These are phyloP conservation scores for Chrysodeixis includens DNA, from an alignment of 2,888 invertebrate species.

Conservation along the genomic window DNA sequence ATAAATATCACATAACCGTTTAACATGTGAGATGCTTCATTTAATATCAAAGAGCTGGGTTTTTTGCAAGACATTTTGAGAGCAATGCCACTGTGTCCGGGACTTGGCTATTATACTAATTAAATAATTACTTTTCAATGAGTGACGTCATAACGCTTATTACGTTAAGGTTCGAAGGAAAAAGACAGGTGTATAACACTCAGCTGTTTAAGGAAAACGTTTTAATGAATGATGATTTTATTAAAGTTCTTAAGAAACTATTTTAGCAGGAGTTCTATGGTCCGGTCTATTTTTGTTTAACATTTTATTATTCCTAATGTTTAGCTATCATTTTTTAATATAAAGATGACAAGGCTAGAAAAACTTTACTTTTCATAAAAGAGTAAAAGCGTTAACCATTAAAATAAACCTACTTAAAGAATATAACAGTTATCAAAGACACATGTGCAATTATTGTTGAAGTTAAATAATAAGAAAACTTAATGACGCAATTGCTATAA, in stretches of 20 bases:
- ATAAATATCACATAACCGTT: not conserved
- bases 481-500: conserved; percentile 29
- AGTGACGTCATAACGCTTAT: not conserved
- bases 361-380: no score
- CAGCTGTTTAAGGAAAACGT: not conserved
- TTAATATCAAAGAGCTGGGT: not conserved
- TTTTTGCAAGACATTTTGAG: not conserved
- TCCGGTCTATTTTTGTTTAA: no score
- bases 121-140: not conserved
- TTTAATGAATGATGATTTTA: not conserved
- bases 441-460: conserved; percentile 28
- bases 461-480: conserved; percentile 29
- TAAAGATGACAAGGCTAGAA: no score
- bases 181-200: not conserved
- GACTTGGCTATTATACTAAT: not conserved
- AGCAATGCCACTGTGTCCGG: not conserved
- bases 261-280: no score
- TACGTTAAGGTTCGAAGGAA: not conserved
- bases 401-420: no score
- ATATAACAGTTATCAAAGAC: no score
- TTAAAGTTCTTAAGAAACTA: no score
- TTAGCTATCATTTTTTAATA: no score
- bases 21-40: not conserved
- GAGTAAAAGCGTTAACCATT: no score
- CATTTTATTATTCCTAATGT: no score